Evolutionary conservation across 2,113 vertebrate genomes (phyloP), one percentile per base, ranked within the genome.

Genomic region (Podarcis raffonei): DNA sequence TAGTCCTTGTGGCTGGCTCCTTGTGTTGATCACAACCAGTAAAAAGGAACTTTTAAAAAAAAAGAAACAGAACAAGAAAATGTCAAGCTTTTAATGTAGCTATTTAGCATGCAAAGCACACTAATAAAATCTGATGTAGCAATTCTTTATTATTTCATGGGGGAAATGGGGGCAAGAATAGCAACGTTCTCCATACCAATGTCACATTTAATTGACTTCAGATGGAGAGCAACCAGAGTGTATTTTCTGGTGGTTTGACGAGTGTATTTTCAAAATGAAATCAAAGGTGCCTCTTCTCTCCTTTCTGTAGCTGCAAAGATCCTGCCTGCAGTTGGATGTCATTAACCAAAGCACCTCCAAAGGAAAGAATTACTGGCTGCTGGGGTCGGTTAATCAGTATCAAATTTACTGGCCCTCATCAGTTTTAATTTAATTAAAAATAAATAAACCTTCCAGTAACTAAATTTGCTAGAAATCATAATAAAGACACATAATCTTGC

Each of bases 291-390:
- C 57, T 66, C 30, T 18, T 30, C 66, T 66, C 11, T 27, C 30
- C 42, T 35, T 37, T 74, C 69, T 15, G n/a, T 85, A 62, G 12
- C 27, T 93, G 83, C 82, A 84, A 48, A 32, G 65, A 68, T 62
- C 90, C 81, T 83, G 88, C 92, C 92, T 89, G 86, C 88, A 95
- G 90, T 94, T 92, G 94, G 91, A 91, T 90, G 87, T 87, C 81
- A 92, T 92, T 93, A 91, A 91, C 69, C 91, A 88, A 87, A 88
- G 80, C 84, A 87, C 5, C 0, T 92, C 93, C 91, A 85, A 92
- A 89, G 87, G 86, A 83, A 92, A 90, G 87, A 92, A 92, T 89
- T 91, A 80, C 88, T 91, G 78, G 93, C 88, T 94, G 92, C 90
- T 88, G 84, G 87, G 93, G 83, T 6, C 83, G 62, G 82, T 91